Base-by-base conservation (phyloP, 2,888 invertebrate genomes). In the Apantesis nais region DNA sequence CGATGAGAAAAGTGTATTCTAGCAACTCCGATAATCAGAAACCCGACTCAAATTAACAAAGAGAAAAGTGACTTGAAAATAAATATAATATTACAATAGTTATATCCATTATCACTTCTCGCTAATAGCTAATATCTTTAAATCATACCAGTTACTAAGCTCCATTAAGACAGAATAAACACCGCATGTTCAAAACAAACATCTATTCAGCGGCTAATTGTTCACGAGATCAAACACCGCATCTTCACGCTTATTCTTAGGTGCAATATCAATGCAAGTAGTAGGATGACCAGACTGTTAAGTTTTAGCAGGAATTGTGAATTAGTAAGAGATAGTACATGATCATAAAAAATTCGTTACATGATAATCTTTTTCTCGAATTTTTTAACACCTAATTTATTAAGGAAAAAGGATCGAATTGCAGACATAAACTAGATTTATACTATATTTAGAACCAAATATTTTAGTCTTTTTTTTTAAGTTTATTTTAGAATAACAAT, bases 181-280 rank as follows among this genome's bases (percentile, higher is more conserved):
- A 14, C 62, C 4, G 58, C 5, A 7, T 29, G 25, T 29, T 58
- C 25, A 58, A 58, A 58, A 29, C 14, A 58, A 41, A 41, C 44
- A 63, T 63, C 29, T 44, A 29, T 44, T 22, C 63, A 37, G 34
- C 48, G 14, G 34, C 34, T 52, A 44, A 66, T 66, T 66, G 55
- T 58, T 66, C 25, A 14, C 66, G 19, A 66, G 66, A 66, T 66
- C 66, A 66, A 66, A 66, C 66, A 58, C 66, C 37, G 37, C 25
- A 39, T 55, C n/a, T 55, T 39, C 16, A 29, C 39, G 66, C 37
- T 25, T 66, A 58, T 55, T 37, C 39, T 55, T 66, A 66, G 55
- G 25, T 58, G 19, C 39, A 39, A 66, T 66, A 66, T 66, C 25
- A 39, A 66, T 66, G 65, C 65, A 65, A n/a, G 55, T 37, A 55